phyloP scores from a whole-genome alignment of 2,797 vertebrate species.

The Delichon dasypus region DNA sequence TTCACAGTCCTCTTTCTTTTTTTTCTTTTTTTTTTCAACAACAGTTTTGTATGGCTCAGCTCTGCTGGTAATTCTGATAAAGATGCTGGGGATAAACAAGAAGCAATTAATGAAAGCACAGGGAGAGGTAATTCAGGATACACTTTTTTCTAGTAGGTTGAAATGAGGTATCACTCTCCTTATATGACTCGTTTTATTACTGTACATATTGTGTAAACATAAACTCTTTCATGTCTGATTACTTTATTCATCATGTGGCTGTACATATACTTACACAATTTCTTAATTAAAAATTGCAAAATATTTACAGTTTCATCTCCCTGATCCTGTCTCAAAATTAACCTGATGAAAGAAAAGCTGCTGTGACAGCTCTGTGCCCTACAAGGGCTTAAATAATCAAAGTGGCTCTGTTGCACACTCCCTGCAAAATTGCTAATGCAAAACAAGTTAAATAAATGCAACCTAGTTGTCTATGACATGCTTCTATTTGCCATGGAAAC shows the following conservation, averaged over 20 bases:
- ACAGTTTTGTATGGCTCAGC: not conserved
- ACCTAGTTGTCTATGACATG: not conserved
- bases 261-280: not conserved
- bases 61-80: not conserved
- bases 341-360: not conserved
- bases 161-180: not conserved
- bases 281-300: conserved; percentile 53
- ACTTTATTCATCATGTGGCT: not conserved
- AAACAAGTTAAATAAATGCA: not conserved
- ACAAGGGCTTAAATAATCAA: not conserved
- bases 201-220: conserved; percentile 13
- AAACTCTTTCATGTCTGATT: not conserved
- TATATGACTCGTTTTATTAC: not conserved
- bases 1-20: accelerated
- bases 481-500: conserved; percentile 8
- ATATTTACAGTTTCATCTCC: conserved; percentile 1
- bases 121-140: not conserved
- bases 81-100: not conserved
- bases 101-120: not conserved
- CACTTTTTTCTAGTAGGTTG: not conserved
- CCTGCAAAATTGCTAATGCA: not conserved
- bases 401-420: not conserved
- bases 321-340: not conserved
- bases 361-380: not conserved
- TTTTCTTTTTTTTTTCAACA: not conserved